These are phyloP conservation scores for Dipus sagitta DNA, from an alignment of 2,797 vertebrate species.

Conservation along the genomic window DNA sequence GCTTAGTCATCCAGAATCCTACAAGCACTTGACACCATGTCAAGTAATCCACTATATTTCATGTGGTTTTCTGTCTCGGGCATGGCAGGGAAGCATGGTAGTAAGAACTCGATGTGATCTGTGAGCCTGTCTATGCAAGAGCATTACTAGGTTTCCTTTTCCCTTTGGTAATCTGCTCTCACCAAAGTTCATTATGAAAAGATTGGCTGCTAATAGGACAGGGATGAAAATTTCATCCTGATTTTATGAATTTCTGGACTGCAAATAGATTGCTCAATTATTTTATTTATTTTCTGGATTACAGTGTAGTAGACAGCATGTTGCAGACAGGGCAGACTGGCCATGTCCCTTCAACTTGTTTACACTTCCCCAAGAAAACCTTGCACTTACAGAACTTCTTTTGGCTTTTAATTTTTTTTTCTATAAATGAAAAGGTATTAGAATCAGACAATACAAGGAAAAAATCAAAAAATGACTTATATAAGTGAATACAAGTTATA, in stretches of 20 bases:
- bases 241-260: constrained; percentile 53
- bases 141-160: not conserved
- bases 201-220: not conserved
- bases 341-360: not conserved
- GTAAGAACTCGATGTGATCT: not conserved
- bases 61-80: not conserved
- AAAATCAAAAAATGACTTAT: not conserved
- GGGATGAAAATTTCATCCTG: constrained; percentile 45
- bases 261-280: not conserved
- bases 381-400: not conserved
- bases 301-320: not conserved
- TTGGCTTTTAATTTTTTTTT: not conserved
- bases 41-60: constrained; percentile 39
- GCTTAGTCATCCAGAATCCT: constrained; percentile 77
- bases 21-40: constrained; percentile 76
- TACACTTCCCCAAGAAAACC: not conserved
- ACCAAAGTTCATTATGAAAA: constrained; percentile 42
- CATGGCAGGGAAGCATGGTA: not conserved
- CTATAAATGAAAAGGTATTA: constrained; percentile 31
- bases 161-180: constrained; percentile 30
- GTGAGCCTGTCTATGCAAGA: not conserved
- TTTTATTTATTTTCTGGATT: constrained; percentile 17
- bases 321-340: not conserved
- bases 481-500: not conserved
- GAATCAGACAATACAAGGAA: constrained; percentile 8